phyloP scores from a whole-genome alignment of 1,140 invertebrate species.

The Halyomorpha halys region DNA sequence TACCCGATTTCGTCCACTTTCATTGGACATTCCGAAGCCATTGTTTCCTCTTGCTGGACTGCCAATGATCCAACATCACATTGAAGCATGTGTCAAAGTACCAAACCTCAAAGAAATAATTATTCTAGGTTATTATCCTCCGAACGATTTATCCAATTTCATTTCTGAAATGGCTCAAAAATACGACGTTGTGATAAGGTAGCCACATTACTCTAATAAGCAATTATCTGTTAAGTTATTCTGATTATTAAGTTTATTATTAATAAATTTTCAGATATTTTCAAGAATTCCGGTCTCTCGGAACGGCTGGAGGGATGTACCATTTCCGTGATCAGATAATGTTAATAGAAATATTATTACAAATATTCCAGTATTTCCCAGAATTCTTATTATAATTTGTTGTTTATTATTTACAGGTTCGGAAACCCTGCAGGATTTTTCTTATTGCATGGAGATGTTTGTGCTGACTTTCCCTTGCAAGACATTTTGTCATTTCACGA shows the following conservation, averaged over 20 bases:
- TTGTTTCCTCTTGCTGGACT: constrained; percentile 92
- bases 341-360: constrained; percentile 1
- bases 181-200: constrained; percentile 76
- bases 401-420: constrained; percentile 40
- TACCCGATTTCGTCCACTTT: constrained; percentile 91
- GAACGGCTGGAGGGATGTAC: constrained; percentile 94
- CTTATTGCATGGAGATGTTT: constrained; percentile 95
- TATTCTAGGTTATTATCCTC: constrained; percentile 84
- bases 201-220: constrained; percentile 26
- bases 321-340: constrained; percentile 92
- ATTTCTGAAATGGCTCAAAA: constrained; percentile 70
- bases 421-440: constrained; percentile 87
- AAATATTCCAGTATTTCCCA: neutral
- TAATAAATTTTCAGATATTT: constrained; percentile 54
- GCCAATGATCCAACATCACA: constrained; percentile 92
- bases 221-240: neutral
- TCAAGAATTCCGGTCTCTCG: constrained; percentile 88
- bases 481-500: constrained; percentile 80
- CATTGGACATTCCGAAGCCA: constrained; percentile 92
- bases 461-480: constrained; percentile 87
- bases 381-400: neutral
- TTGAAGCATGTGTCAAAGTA: constrained; percentile 80
- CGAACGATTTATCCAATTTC: constrained; percentile 72
- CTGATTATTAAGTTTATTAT: too few relatives aligned
- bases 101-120: constrained; percentile 79